Evolutionary conservation across 2,113 vertebrate genomes (phyloP), one percentile per base, ranked within the genome.

Genomic region (Alectura lathami): DNA sequence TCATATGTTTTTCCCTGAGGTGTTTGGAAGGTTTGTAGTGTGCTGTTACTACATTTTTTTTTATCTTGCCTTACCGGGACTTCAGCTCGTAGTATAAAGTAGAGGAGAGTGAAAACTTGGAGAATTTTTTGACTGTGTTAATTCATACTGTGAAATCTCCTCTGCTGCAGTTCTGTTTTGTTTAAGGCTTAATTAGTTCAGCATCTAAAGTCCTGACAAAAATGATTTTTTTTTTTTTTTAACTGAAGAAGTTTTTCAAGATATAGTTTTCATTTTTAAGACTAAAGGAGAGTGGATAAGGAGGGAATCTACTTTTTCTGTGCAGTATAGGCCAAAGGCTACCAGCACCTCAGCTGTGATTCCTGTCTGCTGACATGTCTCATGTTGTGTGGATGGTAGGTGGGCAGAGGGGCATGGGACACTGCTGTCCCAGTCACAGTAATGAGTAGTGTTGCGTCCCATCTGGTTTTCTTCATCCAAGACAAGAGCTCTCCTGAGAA

Each of bases 161-260:
- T 57, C 26, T 74, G 23, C 67, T 74, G 67, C 50, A 77, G 66
- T 70, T 76, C 17, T 42, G 3, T 38, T 93, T 91, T 88, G 36
- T 60, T 91, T 86, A 60, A 82, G 8, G 6, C 53, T 85, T 80
- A 64, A 38, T 79, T 91, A 93, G 88, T 86, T 87, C 64, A 83
- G 16, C 23, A 72, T 48, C 68, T 63, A 68, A 47, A 45, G 23
- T 64, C 66, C 73, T 84, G 32, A 40, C 1, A 42, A 54, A 57
- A 18, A n/a, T 57, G n/a, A n/a, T n/a, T 57, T 20, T 26, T 27
- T 27, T 16, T 30, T 17, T 54, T 30, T 54, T 54, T 57, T 32
- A 57, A 13, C 89, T 86, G 42, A 82, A 82, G 43, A 94, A 27
- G 56, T 81, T 94, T 69, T 90, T 79, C 81, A 83, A 81, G 83